Conservation (phyloP, 2,113 vertebrate genomes). For the Channa maculata region DNA sequence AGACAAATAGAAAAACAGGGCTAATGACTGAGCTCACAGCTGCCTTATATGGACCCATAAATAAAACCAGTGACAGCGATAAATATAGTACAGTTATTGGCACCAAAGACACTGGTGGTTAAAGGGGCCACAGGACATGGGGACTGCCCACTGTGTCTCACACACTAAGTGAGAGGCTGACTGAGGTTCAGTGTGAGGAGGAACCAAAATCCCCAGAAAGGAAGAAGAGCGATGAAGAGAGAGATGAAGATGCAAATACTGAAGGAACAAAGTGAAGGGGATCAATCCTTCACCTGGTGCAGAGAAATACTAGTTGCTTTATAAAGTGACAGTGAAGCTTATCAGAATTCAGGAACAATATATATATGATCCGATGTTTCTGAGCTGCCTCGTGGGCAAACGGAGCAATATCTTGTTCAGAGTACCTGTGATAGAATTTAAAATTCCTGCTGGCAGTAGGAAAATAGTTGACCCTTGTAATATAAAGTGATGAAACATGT, state of each 20-base stretch:
- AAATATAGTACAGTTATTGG: constrained; percentile 72
- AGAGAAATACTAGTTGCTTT: constrained; percentile 49
- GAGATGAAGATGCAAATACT: constrained; percentile 12
- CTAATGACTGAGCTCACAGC: constrained; percentile 49
- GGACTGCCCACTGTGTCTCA: constrained; percentile 22
- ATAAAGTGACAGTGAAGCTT: constrained; percentile 27
- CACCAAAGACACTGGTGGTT: constrained; percentile 56
- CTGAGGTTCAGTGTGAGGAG: constrained; percentile 9
- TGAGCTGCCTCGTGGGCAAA: constrained; percentile 7
- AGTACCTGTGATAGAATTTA: constrained; percentile 8
- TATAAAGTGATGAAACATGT: neutral
- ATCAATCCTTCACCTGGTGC: constrained; percentile 52
- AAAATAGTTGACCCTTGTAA: constrained; percentile 8
- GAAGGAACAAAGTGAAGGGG: constrained; percentile 45
- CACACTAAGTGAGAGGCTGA: constrained; percentile 48
- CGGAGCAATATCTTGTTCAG: neutral
- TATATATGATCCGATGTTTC: constrained; percentile 13
- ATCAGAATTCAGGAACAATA: constrained; percentile 35
- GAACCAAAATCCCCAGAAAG: constrained; percentile 13
- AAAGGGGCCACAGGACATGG: constrained; percentile 18
- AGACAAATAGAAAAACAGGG: constrained; percentile 29
- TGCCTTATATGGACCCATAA: constrained; percentile 55
- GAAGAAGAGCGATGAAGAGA: constrained; percentile 4
- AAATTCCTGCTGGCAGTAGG: constrained; percentile 8
- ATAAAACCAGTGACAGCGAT: constrained; percentile 65